A percentile compares a stretch with the other conserved stretches of the same genome.
phyloP scores from a whole-genome alignment of 2,113 vertebrate genomes.

The Brienomyrus longianalis region DNA sequence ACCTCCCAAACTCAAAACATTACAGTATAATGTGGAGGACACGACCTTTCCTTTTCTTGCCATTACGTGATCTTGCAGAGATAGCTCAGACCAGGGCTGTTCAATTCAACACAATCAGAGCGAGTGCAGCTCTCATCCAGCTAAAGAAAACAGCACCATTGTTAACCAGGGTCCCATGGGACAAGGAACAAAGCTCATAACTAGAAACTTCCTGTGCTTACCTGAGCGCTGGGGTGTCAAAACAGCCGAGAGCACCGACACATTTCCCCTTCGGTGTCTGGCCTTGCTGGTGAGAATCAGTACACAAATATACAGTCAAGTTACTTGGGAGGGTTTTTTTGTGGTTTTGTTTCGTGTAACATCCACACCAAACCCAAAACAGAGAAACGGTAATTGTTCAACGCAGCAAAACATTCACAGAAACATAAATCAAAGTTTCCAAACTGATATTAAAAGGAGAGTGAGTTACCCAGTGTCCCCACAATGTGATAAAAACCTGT shows the following conservation, averaged over 20 bases:
- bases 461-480: background rate
- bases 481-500: background rate
- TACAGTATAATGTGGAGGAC: background rate
- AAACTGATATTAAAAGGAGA: background rate
- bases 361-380: background rate
- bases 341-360: background rate
- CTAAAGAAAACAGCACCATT: conserved; percentile 3
- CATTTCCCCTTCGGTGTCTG: background rate
- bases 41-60: background rate
- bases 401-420: background rate
- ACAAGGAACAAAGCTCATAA: background rate
- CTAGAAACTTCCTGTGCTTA: background rate
- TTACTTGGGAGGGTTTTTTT: background rate
- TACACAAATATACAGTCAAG: background rate
- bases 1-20: background rate
- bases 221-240: background rate
- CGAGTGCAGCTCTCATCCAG: background rate
- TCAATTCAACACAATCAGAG: background rate
- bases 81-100: background rate
- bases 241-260: background rate
- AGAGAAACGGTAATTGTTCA: background rate
- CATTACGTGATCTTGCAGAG: background rate
- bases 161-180: background rate
- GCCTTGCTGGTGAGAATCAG: background rate
- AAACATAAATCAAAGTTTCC: background rate